phyloP scores from a whole-genome alignment of 2,113 vertebrate genomes.

The Callipepla squamata region DNA sequence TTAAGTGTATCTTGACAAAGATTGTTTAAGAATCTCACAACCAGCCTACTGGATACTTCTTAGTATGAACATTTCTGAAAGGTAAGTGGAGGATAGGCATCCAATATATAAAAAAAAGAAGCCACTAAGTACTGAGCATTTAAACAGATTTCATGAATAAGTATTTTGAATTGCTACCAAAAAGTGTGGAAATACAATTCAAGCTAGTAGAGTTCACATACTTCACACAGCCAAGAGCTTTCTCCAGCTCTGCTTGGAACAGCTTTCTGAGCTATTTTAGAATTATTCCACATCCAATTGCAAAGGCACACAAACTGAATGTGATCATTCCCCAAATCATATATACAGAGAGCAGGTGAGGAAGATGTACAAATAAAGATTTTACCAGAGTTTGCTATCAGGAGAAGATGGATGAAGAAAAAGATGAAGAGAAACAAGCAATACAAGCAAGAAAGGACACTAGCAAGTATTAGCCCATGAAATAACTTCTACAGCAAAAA shows the following conservation, averaged over 20 bases:
- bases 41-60: not conserved
- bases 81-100: not conserved
- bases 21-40: not conserved
- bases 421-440: not conserved
- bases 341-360: not conserved
- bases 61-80: not conserved
- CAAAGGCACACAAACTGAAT: not conserved
- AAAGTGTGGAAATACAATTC: not conserved
- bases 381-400: not conserved
- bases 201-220: not conserved
- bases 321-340: not conserved
- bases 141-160: not conserved
- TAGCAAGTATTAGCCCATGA: not conserved
- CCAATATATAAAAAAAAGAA: not conserved
- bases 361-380: not conserved
- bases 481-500: not conserved
- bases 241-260: not conserved
- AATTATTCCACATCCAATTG: not conserved
- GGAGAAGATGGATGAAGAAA: not conserved
- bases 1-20: not conserved
- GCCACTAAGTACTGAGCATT: not conserved
- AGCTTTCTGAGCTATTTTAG: fast-evolving
- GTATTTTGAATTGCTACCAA: not conserved
- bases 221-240: not conserved
- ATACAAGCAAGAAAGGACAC: not conserved